Evolutionary conservation across 2,888 invertebrate species (phyloP).

Genomic region (Tetragonula carbonaria): DNA sequence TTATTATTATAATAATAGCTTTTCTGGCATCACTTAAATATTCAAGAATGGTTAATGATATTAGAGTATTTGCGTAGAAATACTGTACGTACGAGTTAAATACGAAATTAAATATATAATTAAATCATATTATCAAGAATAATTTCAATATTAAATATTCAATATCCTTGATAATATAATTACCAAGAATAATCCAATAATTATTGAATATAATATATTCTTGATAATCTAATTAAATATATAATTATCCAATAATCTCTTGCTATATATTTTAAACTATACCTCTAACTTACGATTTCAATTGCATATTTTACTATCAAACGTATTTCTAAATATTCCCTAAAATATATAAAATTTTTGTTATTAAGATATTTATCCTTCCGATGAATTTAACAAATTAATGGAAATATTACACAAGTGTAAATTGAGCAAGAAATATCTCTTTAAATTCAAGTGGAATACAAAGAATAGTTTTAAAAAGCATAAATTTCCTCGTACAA

Average conservation of each 20-base stretch:
- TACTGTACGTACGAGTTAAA: conserved; percentile 23
- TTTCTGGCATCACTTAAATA: neutral
- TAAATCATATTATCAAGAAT: no score
- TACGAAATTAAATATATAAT: no score
- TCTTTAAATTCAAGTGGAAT: neutral
- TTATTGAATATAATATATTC: no score
- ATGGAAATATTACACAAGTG: neutral
- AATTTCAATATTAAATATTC: no score
- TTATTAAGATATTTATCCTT: conserved; percentile 34
- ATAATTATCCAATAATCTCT: neutral
- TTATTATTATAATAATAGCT: neutral
- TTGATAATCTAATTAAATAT: neutral
- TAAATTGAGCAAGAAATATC: neutral
- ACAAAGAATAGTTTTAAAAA: neutral
- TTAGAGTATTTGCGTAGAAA: no score
- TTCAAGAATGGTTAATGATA: neutral
- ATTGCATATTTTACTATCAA: neutral
- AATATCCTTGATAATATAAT: no score
- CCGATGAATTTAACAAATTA: fast-evolving
- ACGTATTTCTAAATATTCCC: neutral
- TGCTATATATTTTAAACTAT: neutral
- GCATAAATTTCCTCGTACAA: conserved; percentile 23
- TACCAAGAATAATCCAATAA: no score
- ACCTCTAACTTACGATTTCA: neutral
- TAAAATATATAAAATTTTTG: neutral